Conservation (phyloP, 2,797 vertebrate genomes). For the Sebastes variabilis region DNA sequence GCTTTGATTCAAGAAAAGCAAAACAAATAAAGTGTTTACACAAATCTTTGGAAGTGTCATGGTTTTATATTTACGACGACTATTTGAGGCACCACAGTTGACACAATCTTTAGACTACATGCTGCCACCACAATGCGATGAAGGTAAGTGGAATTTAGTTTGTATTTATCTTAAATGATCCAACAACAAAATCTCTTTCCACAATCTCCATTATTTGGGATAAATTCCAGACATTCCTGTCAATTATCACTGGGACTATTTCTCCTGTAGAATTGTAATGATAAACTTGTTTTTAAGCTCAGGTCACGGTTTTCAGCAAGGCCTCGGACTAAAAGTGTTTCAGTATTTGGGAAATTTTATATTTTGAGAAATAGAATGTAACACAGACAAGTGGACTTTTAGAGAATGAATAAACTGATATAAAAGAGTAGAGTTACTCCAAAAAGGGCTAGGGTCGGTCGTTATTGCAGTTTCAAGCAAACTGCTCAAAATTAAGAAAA, state of each 20-base stretch:
- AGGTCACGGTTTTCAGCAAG: too few relatives aligned
- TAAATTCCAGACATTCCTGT: background rate
- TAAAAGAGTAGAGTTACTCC: background rate
- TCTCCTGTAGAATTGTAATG: background rate
- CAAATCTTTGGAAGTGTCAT: background rate
- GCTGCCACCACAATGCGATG: background rate
- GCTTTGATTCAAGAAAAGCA: constrained; percentile 86
- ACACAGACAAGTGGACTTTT: background rate
- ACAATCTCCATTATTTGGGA: background rate
- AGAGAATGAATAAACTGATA: background rate
- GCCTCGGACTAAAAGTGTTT: background rate
- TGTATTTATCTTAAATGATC: background rate
- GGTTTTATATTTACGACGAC: background rate
- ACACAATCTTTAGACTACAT: background rate
- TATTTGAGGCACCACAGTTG: background rate
- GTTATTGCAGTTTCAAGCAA: too few relatives aligned
- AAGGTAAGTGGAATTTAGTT: background rate
- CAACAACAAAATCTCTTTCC: too few relatives aligned
- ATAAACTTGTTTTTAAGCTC: background rate
- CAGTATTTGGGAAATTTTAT: background rate
- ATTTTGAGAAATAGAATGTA: background rate
- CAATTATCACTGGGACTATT: background rate
- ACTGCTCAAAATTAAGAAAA: background rate
- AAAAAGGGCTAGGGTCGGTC: too few relatives aligned
- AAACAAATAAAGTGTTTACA: constrained; percentile 93